Base-by-base conservation (phyloP, 1,140 invertebrate genomes). In the Plutomurus gul region DNA sequence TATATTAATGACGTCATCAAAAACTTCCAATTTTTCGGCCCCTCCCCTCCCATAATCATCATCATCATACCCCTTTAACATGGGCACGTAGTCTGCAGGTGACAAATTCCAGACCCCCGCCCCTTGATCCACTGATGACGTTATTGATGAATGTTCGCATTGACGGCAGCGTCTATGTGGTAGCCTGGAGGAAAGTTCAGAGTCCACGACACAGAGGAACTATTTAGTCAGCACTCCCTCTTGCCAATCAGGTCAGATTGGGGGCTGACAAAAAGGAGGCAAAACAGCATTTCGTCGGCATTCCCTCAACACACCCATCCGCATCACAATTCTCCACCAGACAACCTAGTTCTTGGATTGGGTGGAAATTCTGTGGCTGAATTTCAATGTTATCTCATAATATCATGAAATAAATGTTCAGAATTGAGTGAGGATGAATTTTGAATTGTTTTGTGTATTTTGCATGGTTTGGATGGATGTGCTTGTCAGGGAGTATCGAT, bases 241-340 rank as follows among this genome's bases (percentile, higher is more conserved):
- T 37, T 72, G 65, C 76, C 76, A 78, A 78, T 78, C 76, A 78
- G 76, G 76, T 78, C 76, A 73, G 40, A 73, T 71, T 40, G 46
- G 76, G 76, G 70, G 27, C 36, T 78, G 37, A 25, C 25, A 33
- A 49, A 37, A 33, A 70, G 76, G 70, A 51, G 76, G 43, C 40
- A 39, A 65, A 72, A 37, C 70, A 43, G 36, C 65, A 78, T 56
- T 78, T 70, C 70, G 65, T 47, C 70, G 65, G 36, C 65, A 78
- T 56, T 78, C 76, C 70, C 76, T 47, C 40, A 78, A 78, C 76
- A 78, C 76, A 78, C 76, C 76, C 76, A 65, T 78, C 76, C 76
- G 20, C 70, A 51, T 78, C 76, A 78, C 76, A 4, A 49, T 70
- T 16, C 27, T 20, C 25, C 65, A 73, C 27, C 4, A 2, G 18